Conservation (phyloP, 2,888 invertebrate genomes). For the Polymixis lichenea region DNA sequence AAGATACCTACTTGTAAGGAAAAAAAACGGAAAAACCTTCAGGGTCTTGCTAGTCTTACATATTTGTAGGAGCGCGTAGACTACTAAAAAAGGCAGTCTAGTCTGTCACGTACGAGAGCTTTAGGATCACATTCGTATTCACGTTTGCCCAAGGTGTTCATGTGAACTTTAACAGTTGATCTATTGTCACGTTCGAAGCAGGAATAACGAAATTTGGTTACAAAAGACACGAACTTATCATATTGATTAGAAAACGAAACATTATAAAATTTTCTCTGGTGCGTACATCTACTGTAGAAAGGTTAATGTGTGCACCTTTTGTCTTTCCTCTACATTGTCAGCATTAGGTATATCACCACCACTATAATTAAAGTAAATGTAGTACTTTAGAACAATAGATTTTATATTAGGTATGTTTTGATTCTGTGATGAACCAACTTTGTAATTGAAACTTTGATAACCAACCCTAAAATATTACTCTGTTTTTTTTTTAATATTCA, state of each 20-base stretch:
- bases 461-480: background rate
- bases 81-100: background rate
- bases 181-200: conserved; percentile 13
- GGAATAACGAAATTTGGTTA: background rate
- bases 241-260: background rate
- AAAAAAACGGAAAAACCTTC: too few species aligned
- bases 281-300: background rate
- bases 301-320: too few species aligned
- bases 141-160: conserved; percentile 14
- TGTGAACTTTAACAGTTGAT: conserved; percentile 17
- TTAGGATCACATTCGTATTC: background rate
- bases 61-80: background rate
- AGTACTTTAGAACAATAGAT: background rate
- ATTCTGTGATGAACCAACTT: background rate
- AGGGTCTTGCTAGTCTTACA: background rate
- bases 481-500: too few species aligned
- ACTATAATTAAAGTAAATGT: background rate
- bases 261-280: background rate
- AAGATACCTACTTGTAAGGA: background rate
- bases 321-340: background rate
- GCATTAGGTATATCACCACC: background rate
- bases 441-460: background rate
- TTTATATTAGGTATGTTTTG: background rate
- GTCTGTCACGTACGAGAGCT: background rate
- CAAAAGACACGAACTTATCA: background rate